These are phyloP conservation scores for Strigamia crassipes DNA, from an alignment of 2,888 invertebrate species.

Conservation along the genomic window DNA sequence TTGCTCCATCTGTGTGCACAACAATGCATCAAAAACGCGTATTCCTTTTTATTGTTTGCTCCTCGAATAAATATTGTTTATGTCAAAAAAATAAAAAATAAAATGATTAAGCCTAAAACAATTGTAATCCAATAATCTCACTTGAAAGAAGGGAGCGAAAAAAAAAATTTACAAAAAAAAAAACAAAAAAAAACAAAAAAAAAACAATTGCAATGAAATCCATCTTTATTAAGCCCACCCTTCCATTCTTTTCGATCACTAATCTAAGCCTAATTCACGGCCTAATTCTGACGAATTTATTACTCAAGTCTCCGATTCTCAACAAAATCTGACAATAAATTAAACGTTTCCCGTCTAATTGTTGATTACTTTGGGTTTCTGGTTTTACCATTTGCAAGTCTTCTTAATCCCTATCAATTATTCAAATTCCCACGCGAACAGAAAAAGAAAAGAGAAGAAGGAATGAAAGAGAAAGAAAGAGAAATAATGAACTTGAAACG, in stretches of 20 bases:
- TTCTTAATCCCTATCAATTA: slow-evolving; percentile 42
- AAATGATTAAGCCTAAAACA: slow-evolving; percentile 14
- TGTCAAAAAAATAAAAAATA: not conserved
- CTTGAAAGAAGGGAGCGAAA: not conserved
- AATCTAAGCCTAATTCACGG: slow-evolving; percentile 27
- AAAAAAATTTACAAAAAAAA: not conserved
- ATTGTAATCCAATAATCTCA: slow-evolving; percentile 39
- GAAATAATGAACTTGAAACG: slow-evolving; percentile 34
- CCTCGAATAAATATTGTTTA: not conserved
- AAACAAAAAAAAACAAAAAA: not conserved
- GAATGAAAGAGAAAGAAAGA: not conserved
- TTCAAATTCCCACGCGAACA: slow-evolving; percentile 33
- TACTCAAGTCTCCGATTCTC: slow-evolving; percentile 3
- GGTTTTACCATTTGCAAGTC: slow-evolving; percentile 38
- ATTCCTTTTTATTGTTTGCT: not conserved
- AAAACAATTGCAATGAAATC: slow-evolving; percentile 38
- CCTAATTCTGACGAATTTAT: slow-evolving; percentile 36
- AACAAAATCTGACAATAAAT: slow-evolving; percentile 42
- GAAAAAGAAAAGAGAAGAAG: slow-evolving; percentile 28
- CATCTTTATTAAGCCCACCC: slow-evolving; percentile 36
- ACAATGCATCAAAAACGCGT: not conserved
- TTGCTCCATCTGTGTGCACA: no score
- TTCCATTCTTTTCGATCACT: slow-evolving; percentile 32
- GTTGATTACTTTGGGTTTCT: slow-evolving; percentile 42
- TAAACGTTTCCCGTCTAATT: slow-evolving; percentile 40